A percentile compares a stretch with the other conserved stretches of the same genome.
Evolutionary conservation across 2,888 invertebrate genomes (phyloP).

Genomic region (Drosophila mulleri): DNA sequence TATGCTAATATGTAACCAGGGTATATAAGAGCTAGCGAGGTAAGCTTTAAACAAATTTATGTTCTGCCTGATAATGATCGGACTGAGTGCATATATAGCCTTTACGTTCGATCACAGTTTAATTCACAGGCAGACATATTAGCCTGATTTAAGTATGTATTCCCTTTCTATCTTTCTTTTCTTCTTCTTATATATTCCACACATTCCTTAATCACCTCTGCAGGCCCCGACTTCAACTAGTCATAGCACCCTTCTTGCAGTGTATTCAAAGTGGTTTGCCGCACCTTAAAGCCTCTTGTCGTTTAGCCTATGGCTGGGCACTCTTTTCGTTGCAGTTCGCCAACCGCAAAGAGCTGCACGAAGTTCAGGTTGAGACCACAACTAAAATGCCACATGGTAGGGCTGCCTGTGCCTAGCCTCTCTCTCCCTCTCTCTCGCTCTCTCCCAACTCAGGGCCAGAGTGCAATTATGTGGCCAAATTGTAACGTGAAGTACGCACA

Average conservation of each 20-base stretch:
- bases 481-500: constrained; percentile 22
- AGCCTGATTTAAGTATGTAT: no score
- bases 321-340: constrained; percentile 3
- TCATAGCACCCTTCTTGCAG: neutral
- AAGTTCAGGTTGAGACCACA: constrained; percentile 11
- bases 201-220: no score
- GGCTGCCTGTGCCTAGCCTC: neutral
- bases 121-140: no score
- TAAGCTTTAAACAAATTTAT: neutral
- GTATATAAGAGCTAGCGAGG: neutral
- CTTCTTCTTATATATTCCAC: no score
- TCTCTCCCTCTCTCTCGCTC: neutral
- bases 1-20: neutral
- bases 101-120: neutral
- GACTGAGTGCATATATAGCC: neutral
- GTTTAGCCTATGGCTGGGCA: constrained; percentile 9
- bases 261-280: constrained; percentile 27
- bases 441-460: neutral
- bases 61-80: neutral
- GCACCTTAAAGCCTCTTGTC: constrained; percentile 50
- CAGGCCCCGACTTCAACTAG: no score
- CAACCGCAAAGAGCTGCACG: constrained; percentile 5
- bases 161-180: no score
- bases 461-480: constrained; percentile 37
- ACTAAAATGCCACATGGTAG: constrained; percentile 17